Conservation (phyloP, 2,113 vertebrate genomes). For the Callionymus lyra region DNA sequence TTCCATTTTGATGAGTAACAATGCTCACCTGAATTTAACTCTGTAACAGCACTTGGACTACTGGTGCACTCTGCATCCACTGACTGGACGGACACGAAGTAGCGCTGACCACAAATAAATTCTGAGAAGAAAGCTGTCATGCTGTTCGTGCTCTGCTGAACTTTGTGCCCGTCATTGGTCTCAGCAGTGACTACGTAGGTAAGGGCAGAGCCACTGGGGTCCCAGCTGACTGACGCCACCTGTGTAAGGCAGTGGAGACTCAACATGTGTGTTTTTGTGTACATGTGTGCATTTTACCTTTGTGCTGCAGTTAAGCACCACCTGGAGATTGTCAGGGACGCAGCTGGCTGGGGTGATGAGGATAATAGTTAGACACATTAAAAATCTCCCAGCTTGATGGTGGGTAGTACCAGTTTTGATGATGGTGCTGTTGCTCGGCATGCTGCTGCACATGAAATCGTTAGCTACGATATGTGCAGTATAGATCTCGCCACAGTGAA, state of each 20-base stretch:
- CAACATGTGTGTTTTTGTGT: not conserved
- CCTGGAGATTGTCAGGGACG: constrained; percentile 46
- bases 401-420: constrained; percentile 55
- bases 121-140: constrained; percentile 54
- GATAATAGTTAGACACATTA: not conserved
- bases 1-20: not conserved
- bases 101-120: constrained; percentile 62
- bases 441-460: constrained; percentile 50
- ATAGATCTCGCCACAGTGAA: constrained; percentile 64
- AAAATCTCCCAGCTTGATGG: not conserved
- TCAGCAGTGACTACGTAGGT: constrained; percentile 58
- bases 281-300: constrained; percentile 31
- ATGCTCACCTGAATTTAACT: constrained; percentile 56
- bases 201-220: constrained; percentile 35
- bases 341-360: constrained; percentile 57
- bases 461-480: constrained; percentile 39
- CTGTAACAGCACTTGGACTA: constrained; percentile 25
- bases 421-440: constrained; percentile 48
- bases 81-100: constrained; percentile 58
- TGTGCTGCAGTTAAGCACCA: constrained; percentile 49
- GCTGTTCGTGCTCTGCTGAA: constrained; percentile 47
- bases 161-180: constrained; percentile 28
- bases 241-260: constrained; percentile 1
- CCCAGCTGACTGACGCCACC: constrained; percentile 59
- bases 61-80: constrained; percentile 54